Conservation (phyloP, 1,140 invertebrate species). For the Mactra quadrangularis region DNA sequence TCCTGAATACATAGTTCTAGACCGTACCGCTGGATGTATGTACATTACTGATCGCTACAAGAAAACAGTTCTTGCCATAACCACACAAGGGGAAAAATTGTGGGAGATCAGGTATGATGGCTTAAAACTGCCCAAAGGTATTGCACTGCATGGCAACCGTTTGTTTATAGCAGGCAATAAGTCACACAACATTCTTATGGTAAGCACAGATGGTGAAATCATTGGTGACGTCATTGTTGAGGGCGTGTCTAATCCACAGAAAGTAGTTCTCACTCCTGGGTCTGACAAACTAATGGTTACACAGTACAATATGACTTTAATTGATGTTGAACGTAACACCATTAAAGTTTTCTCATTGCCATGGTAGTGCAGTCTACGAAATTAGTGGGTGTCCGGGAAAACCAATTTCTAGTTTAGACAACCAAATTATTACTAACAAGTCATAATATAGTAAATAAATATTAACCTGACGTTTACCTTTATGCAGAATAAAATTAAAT, state of each 20-base stretch:
- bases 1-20: constrained; percentile 66
- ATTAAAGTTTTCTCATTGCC: constrained; percentile 61
- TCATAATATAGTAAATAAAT: no score
- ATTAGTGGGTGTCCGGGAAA: no score
- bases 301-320: constrained; percentile 61
- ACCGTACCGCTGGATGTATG: constrained; percentile 60
- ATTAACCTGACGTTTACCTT: no score
- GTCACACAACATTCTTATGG: constrained; percentile 62
- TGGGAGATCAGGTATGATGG: constrained; percentile 65
- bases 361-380: constrained; percentile 37
- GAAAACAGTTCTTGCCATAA: constrained; percentile 60
- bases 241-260: constrained; percentile 64
- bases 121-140: constrained; percentile 63
- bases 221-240: constrained; percentile 66
- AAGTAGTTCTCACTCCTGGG: constrained; percentile 60
- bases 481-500: no score
- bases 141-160: constrained; percentile 63
- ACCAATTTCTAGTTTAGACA: no score
- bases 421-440: no score
- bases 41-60: constrained; percentile 64
- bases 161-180: constrained; percentile 64
- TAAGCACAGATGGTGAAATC: constrained; percentile 64
- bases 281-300: constrained; percentile 62
- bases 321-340: constrained; percentile 66
- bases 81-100: constrained; percentile 64